Conservation (phyloP, 2,888 invertebrate genomes). For the Himalopsyche tibetana region DNA sequence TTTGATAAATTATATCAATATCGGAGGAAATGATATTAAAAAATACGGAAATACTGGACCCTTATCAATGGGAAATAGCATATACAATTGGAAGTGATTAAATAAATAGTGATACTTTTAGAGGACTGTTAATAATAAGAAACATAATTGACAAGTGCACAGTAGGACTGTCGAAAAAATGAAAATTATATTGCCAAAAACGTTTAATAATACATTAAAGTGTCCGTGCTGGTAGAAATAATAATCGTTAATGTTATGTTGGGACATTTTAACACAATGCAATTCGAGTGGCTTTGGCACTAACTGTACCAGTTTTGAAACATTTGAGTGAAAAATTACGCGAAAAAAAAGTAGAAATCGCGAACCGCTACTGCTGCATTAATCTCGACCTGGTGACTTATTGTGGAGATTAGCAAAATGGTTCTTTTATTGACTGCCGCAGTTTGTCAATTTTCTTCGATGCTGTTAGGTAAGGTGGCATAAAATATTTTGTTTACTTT, state of each 20-base stretch:
- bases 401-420: conserved; percentile 57
- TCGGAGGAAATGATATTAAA: too few species aligned
- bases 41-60: too few species aligned
- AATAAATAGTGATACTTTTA: too few species aligned
- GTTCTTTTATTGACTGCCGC: conserved; percentile 60
- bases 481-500: background rate
- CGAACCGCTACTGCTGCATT: background rate
- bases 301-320: conserved; percentile 45
- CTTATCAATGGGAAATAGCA: too few species aligned
- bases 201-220: conserved; percentile 42
- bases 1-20: too few species aligned
- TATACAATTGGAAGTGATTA: too few species aligned
- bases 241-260: conserved; percentile 28
- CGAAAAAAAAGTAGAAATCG: conserved; percentile 41
- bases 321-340: conserved; percentile 44
- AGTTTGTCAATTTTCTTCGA: conserved; percentile 61
- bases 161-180: background rate
- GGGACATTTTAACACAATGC: conserved; percentile 43
- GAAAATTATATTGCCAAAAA: background rate
- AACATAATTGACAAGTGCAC: too few species aligned
- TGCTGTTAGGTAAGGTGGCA: conserved; percentile 61
- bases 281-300: conserved; percentile 18
- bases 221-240: background rate
- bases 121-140: too few species aligned
- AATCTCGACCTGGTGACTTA: background rate